Evolutionary conservation across 2,888 invertebrate genomes (phyloP).

Genomic region (Melanchra persicariae): DNA sequence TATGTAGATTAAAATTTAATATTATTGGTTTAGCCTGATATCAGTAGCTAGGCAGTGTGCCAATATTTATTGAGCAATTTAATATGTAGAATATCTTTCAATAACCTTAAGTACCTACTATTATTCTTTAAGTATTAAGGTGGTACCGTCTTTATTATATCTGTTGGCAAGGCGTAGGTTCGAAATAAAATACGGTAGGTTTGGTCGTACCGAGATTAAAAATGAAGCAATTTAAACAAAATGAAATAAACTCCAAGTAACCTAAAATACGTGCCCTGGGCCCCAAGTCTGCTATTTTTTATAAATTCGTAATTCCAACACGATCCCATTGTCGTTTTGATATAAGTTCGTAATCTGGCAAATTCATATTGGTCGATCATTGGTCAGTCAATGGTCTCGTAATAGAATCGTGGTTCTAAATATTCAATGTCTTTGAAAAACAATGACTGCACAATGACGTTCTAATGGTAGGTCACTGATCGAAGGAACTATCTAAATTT

Average conservation of each 20-base stretch:
- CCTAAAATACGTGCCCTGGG: slow-evolving; percentile 15
- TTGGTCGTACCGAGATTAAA: neutral
- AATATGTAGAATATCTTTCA: slow-evolving; percentile 7
- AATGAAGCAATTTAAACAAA: neutral
- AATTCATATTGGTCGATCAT: no score
- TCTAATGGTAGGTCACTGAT: no score
- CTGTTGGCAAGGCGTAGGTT: slow-evolving; percentile 6
- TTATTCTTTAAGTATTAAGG: neutral
- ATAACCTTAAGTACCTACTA: neutral
- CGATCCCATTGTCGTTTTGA: no score
- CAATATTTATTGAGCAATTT: slow-evolving; percentile 25
- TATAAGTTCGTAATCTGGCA: no score
- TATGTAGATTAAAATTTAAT: slow-evolving; percentile 8
- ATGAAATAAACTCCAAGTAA: neutral
- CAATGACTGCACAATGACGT: no score
- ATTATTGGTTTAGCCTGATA: slow-evolving; percentile 1
- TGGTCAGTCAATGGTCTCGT: no score
- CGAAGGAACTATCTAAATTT: no score
- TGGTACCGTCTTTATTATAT: slow-evolving; percentile 9
- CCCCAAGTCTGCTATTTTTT: no score
- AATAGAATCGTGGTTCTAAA: no score
- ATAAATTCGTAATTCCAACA: no score
- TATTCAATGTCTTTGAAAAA: no score
- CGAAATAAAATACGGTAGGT: neutral
- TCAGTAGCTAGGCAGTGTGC: neutral